Base-by-base conservation (phyloP, 2,888 invertebrate species). In the Eumerus sabulonum region DNA sequence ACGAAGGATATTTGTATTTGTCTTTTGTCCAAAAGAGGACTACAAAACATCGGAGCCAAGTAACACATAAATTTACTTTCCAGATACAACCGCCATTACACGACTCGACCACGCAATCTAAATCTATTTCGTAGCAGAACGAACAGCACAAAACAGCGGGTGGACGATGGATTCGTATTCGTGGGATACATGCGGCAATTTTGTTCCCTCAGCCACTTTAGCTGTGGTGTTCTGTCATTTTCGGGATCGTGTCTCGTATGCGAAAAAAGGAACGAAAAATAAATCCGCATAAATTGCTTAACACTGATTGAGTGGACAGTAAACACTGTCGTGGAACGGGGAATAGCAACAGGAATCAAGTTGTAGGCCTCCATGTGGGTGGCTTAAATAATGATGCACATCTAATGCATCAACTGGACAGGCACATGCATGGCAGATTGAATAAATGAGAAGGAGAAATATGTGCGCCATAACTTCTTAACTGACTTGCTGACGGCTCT, bases 281-380 rank as follows among this genome's bases (percentile, higher is more conserved):
- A 77, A 73, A 77, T 47, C 73, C 73, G 36, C 73, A 77, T 72
- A 76, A 70, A 76, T 70, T 70, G 56, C 54, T 48, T 50, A 59
- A 66, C 60, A 16, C 54, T 72, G 76, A 72, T 71, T 70, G 71
- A 76, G 76, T 76, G 70, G 64, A 74, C 63, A 64, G 56, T 17
- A 40, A 27, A 27, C 27, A 27, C 3, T 27, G 27, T 27, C 27
- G 27, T 2, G 7, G 7, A 27, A 27, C 27, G 27, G 27, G 27
- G 27, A 27, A 27, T 27, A n/a, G n/a, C n/a, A n/a, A n/a, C 42
- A 62, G 44, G 36, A 74, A 44, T n/a, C 48, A 56, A 38, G 38
- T 42, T 53, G 48, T 48, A 16, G 76, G 45, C 50, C 72, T 47
- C 42, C 7, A 48, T 38, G 77, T 73, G 63, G 77, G 77, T 63